Conservation (phyloP, 2,888 invertebrate genomes). For the Stenodera caucasica region DNA sequence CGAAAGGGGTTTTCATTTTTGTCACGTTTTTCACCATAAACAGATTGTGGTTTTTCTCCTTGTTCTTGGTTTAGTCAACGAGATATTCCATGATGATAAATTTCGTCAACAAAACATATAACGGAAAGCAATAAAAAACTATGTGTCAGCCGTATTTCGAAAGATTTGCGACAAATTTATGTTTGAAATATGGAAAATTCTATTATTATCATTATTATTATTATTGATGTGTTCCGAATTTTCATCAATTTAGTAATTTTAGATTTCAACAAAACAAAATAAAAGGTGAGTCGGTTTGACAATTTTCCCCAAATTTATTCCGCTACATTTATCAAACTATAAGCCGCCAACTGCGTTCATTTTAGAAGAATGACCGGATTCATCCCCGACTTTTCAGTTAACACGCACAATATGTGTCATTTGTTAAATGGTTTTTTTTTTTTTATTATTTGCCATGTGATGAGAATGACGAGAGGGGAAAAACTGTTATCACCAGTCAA, state of each 20-base stretch:
- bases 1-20: not conserved
- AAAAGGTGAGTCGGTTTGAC: slow-evolving; percentile 11
- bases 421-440: slow-evolving; percentile 14
- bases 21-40: too few relatives aligned
- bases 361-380: slow-evolving; percentile 17
- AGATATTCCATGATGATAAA: slow-evolving; percentile 17
- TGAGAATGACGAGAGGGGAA: slow-evolving; percentile 9
- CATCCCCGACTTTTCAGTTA: slow-evolving; percentile 16
- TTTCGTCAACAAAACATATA: not conserved
- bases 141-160: slow-evolving; percentile 10
- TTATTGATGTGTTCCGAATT: too few relatives aligned
- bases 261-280: too few relatives aligned
- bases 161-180: slow-evolving; percentile 22
- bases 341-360: slow-evolving; percentile 20
- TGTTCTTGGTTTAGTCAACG: too few relatives aligned
- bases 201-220: slow-evolving; percentile 10
- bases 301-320: not conserved
- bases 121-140: slow-evolving; percentile 5
- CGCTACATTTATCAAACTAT: not conserved
- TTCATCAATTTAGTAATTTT: too few relatives aligned
- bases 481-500: slow-evolving; percentile 24
- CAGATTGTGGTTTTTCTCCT: too few relatives aligned
- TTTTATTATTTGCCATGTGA: not conserved
- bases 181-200: slow-evolving; percentile 15
- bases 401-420: slow-evolving; percentile 31